phyloP scores from a whole-genome alignment of 2,797 vertebrate species.

The Spinus pinus region DNA sequence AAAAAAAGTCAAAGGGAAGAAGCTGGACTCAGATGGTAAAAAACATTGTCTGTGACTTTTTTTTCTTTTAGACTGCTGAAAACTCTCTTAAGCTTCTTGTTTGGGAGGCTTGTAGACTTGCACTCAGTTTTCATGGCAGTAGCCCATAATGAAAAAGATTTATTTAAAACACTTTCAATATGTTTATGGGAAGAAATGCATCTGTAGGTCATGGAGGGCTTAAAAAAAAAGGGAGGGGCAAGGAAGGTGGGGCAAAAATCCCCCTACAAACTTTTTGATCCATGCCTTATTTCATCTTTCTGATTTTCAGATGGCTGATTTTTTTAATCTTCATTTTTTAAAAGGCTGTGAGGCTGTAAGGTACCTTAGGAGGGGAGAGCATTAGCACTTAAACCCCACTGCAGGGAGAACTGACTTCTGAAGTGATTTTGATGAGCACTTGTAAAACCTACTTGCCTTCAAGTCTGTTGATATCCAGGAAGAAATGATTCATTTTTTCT shows the following conservation, averaged over 20 bases:
- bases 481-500: background rate
- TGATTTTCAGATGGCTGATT: background rate
- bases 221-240: background rate
- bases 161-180: background rate
- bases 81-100: background rate
- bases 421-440: slow-evolving; percentile 1
- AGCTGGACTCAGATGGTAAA: background rate
- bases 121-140: background rate
- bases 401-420: background rate
- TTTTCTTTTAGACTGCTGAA: background rate
- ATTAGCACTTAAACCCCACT: background rate
- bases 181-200: background rate
- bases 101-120: background rate
- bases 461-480: background rate
- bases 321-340: background rate
- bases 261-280: background rate
- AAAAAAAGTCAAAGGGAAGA: background rate
- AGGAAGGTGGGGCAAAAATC: background rate
- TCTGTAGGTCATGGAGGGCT: background rate
- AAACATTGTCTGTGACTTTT: background rate
- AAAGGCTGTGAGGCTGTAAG: background rate
- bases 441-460: background rate
- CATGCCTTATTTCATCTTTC: background rate
- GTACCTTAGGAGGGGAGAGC: background rate
- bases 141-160: background rate